Base-by-base conservation (phyloP, 2,888 invertebrate genomes). In the Ashinkailepas kermadecensis region DNA sequence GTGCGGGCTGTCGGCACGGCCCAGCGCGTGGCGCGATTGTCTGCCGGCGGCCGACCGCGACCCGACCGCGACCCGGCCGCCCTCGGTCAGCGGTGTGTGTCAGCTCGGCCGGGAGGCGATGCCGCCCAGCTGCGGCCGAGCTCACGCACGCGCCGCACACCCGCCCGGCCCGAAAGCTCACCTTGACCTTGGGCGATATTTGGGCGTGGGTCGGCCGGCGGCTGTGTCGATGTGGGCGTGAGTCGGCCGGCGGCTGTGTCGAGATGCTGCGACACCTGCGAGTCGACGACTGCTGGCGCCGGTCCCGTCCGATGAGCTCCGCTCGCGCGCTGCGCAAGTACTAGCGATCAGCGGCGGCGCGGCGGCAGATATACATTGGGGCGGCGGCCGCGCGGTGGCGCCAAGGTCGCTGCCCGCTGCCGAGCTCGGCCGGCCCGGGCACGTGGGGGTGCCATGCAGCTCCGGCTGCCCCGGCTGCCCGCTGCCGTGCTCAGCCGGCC, bases 351-450 rank as follows among this genome's bases (percentile, higher is more conserved):
- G 15, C 39, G 74, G 18, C 74, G 70, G 74, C 74, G 74, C 74
- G 54, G 65, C 54, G 9, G 74, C 21, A 74, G 74, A 74, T 81
- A 56, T 62, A 87, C 83, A 86, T 82, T 87, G 82, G 25, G 58
- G 81, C 78, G 25, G 62, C 65, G 67, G 58, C 58, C 54, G 25
- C 39, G 21, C 39, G 82, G 81, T 10, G 25, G 82, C 78, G 56
- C 57, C 62, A 58, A 86, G 87, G 86, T 86, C 12, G 85, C 81
- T 8, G 83, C 56, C 85, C 85, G 81, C 85, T 85, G 8, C 70
- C 74, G 74, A 18, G 87, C 84, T 89, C 85, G 89, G 89, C 85
- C 89, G 89, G 89, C 89, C 89, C 83, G 89, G 89, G 83, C 88
- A 86, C 87, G 87, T 59, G 59, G 59, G 1, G 15, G 59, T 59